Conservation (phyloP, 2,888 invertebrate genomes). For the Cerceris rybyensis region DNA sequence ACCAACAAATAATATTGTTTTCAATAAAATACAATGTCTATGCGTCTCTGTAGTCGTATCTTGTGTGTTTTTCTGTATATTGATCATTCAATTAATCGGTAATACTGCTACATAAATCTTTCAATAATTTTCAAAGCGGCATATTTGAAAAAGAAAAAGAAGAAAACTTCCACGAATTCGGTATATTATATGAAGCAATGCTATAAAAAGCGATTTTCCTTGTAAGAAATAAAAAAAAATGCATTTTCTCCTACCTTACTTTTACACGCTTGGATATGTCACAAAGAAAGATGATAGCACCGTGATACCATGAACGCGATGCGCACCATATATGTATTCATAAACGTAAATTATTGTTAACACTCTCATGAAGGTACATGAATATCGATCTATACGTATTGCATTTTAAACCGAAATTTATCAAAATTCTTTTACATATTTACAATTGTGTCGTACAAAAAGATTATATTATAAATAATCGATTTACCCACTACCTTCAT, state of each 20-base stretch:
- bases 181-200: constrained; percentile 10
- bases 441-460: constrained; percentile 44
- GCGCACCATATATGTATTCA: constrained; percentile 32
- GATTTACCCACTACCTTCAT: constrained; percentile 37
- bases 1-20: constrained; percentile 70
- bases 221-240: constrained; percentile 29
- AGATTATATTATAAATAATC: constrained; percentile 16
- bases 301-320: constrained; percentile 48
- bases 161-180: constrained; percentile 17
- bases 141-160: constrained; percentile 9
- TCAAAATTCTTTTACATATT: constrained; percentile 49
- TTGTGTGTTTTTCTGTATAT: constrained; percentile 46
- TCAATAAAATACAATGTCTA: constrained; percentile 70
- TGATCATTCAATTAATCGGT: constrained; percentile 41
- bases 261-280: constrained; percentile 46
- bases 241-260: constrained; percentile 35
- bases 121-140: constrained; percentile 23
- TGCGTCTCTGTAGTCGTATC: constrained; percentile 55
- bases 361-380: constrained; percentile 38
- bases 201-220: constrained; percentile 13
- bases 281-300: constrained; percentile 52
- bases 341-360: constrained; percentile 31
- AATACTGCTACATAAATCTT: constrained; percentile 64
- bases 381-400: constrained; percentile 42
- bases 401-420: constrained; percentile 25